Evolutionary conservation across 2,113 vertebrate genomes (phyloP).

Genomic region (Oncorhynchus gorbuscha): DNA sequence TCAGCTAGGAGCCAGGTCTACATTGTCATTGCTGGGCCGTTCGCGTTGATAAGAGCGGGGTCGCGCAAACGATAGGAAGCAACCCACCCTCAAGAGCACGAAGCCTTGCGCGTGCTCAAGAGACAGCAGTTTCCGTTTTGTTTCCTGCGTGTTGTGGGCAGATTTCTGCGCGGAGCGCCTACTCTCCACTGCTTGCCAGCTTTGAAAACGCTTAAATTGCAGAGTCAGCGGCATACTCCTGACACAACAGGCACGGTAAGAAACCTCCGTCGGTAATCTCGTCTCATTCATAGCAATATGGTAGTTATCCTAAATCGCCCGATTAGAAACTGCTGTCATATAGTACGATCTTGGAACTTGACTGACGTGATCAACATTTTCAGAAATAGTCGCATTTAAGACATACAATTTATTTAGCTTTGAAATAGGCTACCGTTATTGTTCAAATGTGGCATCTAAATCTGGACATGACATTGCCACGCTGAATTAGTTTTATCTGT

Average conservation of each 20-base stretch:
- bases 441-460: neutral
- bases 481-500: slow-evolving; percentile 53
- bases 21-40: too few species aligned
- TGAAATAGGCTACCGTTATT: neutral
- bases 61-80: neutral
- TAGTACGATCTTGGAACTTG: neutral
- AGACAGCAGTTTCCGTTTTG: slow-evolving; percentile 50
- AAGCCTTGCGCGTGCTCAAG: slow-evolving; percentile 50
- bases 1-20: too few species aligned
- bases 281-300: neutral
- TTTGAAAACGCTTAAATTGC: neutral
- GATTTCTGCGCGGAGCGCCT: neutral
- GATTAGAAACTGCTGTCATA: neutral
- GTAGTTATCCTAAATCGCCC: neutral
- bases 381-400: neutral
- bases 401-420: neutral
- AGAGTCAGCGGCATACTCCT: neutral
- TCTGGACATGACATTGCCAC: slow-evolving; percentile 13
- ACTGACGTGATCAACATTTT: neutral
- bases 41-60: neutral
- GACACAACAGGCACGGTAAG: neutral
- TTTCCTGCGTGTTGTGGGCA: slow-evolving; percentile 35
- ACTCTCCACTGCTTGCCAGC: neutral
- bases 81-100: neutral
- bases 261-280: neutral